Conservation (phyloP, 2,888 invertebrate species). For the Lasioglossum leucozonium region DNA sequence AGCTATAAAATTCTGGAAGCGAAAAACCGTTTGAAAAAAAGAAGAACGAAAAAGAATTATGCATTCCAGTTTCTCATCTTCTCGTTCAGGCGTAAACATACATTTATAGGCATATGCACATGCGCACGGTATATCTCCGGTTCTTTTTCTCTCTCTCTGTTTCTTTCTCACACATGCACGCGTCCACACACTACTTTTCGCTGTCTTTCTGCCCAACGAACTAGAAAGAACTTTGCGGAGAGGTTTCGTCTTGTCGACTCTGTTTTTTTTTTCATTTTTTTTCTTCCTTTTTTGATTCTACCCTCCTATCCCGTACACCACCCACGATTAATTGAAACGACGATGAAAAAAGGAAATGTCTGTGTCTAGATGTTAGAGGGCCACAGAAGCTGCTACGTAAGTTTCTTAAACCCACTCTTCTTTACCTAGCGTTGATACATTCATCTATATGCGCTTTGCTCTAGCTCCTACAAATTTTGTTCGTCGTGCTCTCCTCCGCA, state of each 20-base stretch:
- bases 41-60: neutral
- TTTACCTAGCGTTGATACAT: conserved; percentile 58
- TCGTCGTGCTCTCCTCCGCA: conserved; percentile 56
- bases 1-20: conserved; percentile 7
- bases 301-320: conserved; percentile 51
- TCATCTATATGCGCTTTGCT: conserved; percentile 46
- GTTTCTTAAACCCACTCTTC: conserved; percentile 41
- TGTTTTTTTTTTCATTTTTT: neutral
- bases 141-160: conserved; percentile 27
- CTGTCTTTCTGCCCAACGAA: conserved; percentile 27
- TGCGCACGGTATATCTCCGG: conserved; percentile 15
- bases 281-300: conserved; percentile 45
- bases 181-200: conserved; percentile 8
- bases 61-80: conserved; percentile 4
- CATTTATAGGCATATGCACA: conserved; percentile 28
- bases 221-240: conserved; percentile 42
- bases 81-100: conserved; percentile 31
- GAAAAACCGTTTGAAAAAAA: neutral
- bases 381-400: conserved; percentile 44
- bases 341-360: conserved; percentile 26
- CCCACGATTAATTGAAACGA: conserved; percentile 35
- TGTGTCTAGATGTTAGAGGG: conserved; percentile 37
- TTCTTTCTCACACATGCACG: conserved; percentile 10
- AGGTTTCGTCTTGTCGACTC: conserved; percentile 18
- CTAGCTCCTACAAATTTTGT: conserved; percentile 54